A percentile compares a stretch with the other conserved stretches of the same genome.
Evolutionary conservation across 2,888 invertebrate genomes (phyloP).

Genomic region (Theodoxus fluviatilis): DNA sequence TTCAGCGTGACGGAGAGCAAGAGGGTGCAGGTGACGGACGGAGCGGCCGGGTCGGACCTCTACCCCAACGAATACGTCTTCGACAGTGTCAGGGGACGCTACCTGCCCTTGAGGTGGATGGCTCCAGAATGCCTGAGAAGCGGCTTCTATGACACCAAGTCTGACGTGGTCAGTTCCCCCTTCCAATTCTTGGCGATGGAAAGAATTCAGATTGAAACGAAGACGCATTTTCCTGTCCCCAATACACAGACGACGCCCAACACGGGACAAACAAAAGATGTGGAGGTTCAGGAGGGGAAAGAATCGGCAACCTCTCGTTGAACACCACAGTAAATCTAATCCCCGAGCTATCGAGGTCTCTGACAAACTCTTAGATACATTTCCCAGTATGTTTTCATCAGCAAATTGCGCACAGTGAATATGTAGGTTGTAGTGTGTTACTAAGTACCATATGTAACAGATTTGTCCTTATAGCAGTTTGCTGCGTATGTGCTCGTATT

Average conservation of each 20-base stretch:
- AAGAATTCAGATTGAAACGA: background rate
- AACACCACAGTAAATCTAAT: too few relatives aligned
- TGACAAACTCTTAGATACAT: too few relatives aligned
- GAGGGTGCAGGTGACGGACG: constrained; percentile 52
- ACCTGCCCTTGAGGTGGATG: constrained; percentile 65
- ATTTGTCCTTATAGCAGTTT: background rate
- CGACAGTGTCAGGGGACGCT: constrained; percentile 31
- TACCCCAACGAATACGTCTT: constrained; percentile 36
- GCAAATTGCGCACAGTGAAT: too few relatives aligned
- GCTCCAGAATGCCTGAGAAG: constrained; percentile 60
- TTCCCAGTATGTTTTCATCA: too few relatives aligned
- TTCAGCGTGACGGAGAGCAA: too few relatives aligned
- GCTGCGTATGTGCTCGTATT: background rate
- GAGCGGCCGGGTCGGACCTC: constrained; percentile 36
- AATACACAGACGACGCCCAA: background rate
- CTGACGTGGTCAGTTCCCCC: constrained; percentile 56
- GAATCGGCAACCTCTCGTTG: too few relatives aligned
- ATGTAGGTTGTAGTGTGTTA: too few relatives aligned
- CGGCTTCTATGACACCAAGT: constrained; percentile 49
- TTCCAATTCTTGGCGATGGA: background rate
- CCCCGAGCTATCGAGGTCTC: too few relatives aligned
- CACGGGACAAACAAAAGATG: background rate
- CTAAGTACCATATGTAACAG: too few relatives aligned
- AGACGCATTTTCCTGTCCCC: background rate
- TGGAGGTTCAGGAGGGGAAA: too few relatives aligned